phyloP scores from a whole-genome alignment of 2,888 invertebrate species.

The Ferdinandea cuprea region DNA sequence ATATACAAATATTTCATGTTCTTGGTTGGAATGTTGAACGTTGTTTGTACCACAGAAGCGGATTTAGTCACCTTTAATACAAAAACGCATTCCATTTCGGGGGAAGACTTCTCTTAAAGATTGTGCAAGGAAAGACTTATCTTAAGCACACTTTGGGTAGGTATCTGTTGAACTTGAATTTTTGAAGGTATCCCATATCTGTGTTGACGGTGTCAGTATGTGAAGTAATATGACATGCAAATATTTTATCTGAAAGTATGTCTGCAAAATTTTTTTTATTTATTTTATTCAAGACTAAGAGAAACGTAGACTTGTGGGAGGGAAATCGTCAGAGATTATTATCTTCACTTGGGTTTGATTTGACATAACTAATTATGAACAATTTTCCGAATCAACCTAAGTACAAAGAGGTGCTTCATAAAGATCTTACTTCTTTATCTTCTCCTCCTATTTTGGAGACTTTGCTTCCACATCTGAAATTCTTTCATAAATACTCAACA shows the following conservation, averaged over 20 bases:
- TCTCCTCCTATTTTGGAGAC: too few relatives aligned
- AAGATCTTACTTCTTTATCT: too few relatives aligned
- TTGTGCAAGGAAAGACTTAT: not conserved
- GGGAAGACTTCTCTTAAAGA: not conserved
- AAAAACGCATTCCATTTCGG: not conserved
- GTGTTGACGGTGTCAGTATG: not conserved
- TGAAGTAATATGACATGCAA: not conserved
- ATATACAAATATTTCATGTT: conserved; percentile 4
- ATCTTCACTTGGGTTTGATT: too few relatives aligned
- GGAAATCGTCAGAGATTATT: too few relatives aligned
- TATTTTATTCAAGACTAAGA: not conserved
- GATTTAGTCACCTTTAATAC: conserved; percentile 28
- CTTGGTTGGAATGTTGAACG: not conserved
- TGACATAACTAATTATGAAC: too few relatives aligned
- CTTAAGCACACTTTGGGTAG: not conserved
- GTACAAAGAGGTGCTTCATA: too few relatives aligned
- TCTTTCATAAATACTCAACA: too few relatives aligned
- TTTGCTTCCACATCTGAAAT: too few relatives aligned
- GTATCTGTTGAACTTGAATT: conserved; percentile 17
- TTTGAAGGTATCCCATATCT: not conserved
- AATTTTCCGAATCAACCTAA: too few relatives aligned
- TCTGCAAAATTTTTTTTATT: not conserved
- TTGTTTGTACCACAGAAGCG: conserved; percentile 4
- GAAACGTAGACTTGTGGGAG: too few relatives aligned
- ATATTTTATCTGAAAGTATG: not conserved